These are phyloP conservation scores for Cheilosia scutellata DNA, from an alignment of 2,888 invertebrate species.

Conservation along the genomic window DNA sequence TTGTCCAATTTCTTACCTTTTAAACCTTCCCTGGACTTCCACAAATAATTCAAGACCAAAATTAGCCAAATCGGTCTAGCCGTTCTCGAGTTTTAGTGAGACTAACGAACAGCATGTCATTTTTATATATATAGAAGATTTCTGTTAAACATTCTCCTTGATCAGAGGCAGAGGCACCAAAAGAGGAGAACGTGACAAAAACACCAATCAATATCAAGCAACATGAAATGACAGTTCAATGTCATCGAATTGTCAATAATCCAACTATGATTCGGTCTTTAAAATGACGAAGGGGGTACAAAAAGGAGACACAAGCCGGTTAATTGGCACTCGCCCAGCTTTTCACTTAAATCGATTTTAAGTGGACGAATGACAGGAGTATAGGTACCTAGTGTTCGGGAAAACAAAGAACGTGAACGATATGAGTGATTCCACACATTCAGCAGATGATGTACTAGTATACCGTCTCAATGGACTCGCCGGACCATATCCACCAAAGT, in stretches of 20 bases:
- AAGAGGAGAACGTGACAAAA: background rate
- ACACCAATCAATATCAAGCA: background rate
- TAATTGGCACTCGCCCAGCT: slow-evolving; percentile 44
- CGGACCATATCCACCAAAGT: background rate
- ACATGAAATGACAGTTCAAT: slow-evolving; percentile 49
- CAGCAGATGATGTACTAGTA: slow-evolving; percentile 14
- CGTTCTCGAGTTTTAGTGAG: no score
- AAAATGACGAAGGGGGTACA: background rate
- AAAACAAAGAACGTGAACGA: slow-evolving; percentile 17
- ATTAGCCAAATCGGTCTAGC: no score
- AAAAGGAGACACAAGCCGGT: slow-evolving; percentile 15
- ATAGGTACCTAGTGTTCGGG: background rate
- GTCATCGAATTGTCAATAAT: slow-evolving; percentile 44
- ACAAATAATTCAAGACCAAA: no score
- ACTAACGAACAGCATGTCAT: no score
- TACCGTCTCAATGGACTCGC: slow-evolving; percentile 11
- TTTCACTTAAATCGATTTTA: slow-evolving; percentile 48
- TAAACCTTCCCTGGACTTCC: no score
- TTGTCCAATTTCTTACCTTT: no score
- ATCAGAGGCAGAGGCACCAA: no score
- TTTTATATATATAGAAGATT: no score
- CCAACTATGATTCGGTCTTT: slow-evolving; percentile 23
- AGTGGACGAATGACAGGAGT: slow-evolving; percentile 32
- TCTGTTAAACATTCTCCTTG: no score
- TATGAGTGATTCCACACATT: slow-evolving; percentile 39